These are phyloP conservation scores for Acrocephalus arundinaceus DNA, from an alignment of 2,113 vertebrate genomes.

Conservation along the genomic window DNA sequence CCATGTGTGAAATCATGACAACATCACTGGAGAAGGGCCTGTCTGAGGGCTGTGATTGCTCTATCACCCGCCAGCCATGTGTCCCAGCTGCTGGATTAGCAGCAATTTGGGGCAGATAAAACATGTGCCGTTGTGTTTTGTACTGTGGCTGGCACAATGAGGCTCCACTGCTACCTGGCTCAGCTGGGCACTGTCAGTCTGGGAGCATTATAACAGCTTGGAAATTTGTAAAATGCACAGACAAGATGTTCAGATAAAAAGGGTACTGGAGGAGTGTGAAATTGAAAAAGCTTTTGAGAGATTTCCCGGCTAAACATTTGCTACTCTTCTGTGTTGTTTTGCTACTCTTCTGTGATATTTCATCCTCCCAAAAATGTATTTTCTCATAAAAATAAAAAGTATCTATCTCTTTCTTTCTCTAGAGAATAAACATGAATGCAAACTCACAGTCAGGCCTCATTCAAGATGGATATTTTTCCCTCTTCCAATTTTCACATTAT, in stretches of 20 bases:
- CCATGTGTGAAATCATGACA: neutral
- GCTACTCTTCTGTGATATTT: neutral
- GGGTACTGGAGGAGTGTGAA: neutral
- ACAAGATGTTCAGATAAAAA: neutral
- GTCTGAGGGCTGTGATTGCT: neutral
- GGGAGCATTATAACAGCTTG: neutral
- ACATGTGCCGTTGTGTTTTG: neutral
- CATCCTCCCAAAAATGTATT: neutral
- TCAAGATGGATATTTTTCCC: neutral
- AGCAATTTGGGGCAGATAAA: conserved; percentile 3
- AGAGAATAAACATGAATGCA: neutral
- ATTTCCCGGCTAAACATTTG: neutral
- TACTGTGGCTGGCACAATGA: neutral
- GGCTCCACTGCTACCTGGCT: neutral
- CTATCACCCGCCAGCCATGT: neutral
- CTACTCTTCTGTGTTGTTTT: neutral
- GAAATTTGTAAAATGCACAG: neutral
- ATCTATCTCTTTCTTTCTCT: neutral
- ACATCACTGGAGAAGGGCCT: neutral
- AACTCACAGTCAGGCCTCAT: neutral
- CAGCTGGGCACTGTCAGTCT: neutral
- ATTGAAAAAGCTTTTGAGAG: neutral
- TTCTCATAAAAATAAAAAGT: neutral
- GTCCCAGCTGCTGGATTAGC: neutral
- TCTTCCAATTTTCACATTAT: neutral